Base-by-base conservation (phyloP, 1,140 invertebrate genomes). In the Melanaphis sacchari region DNA sequence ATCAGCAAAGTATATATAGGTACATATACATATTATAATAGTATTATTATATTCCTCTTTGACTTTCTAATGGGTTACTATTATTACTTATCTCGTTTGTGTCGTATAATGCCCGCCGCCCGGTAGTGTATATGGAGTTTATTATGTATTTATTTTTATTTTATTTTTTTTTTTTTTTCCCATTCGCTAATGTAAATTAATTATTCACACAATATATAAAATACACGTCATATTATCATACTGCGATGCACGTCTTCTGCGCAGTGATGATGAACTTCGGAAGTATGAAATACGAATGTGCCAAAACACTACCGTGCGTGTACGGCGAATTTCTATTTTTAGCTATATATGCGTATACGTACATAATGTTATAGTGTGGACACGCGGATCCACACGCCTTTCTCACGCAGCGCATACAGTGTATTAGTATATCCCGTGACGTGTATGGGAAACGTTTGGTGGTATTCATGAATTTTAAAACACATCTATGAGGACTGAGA, bases 61-160 rank as follows among this genome's bases (percentile, higher is more conserved):
- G 59, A 76, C 59, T 76, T 76, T 76, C 59, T 76, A 76, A 76
- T 76, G 15, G 59, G 59, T 76, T 76, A n/a, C n/a, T 76, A 76
- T 76, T n/a, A 76, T 76, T n/a, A 76, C 31, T 76, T 76, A 76
- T 76, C 11, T 76, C 59, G 31, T 66, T n/a, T n/a, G n/a, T 9
- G 18, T 18, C 31, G 15, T 15, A 76, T n/a, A n/a, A 76, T 18
- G 59, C 59, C 59, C 59, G 59, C n/a, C 6, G 59, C 59, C 59
- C 59, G 59, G n/a, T 76, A 76, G 59, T 76, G 59, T 76, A 66
- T 31, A 36, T 31, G 59, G 59, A 76, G 59, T 36, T n/a, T 76
- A 76, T 76, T 76, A 76, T 76, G n/a, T n/a, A 76, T 76, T 76
- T 66, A 66, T 66, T 31, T 18, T 49, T 49, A 43, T 43, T 43